Conservation (phyloP, 1,140 invertebrate genomes). For the Periplaneta americana region DNA sequence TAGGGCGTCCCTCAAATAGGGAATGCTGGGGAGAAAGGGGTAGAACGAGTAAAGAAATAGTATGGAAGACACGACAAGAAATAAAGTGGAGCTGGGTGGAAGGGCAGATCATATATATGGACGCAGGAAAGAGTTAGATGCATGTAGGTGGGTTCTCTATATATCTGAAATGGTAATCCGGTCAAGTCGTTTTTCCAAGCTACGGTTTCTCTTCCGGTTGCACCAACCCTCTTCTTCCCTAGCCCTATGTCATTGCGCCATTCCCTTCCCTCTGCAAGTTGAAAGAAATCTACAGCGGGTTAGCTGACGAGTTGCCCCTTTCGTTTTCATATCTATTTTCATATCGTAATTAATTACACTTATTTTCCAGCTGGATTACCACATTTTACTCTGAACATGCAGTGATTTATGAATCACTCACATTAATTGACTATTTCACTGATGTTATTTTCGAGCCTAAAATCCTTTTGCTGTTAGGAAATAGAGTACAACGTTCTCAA, state of each 20-base stretch:
- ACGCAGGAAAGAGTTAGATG: background rate
- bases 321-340: too few species aligned
- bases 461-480: too few species aligned
- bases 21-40: background rate
- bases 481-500: too few species aligned
- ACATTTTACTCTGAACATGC: too few species aligned
- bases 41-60: too few species aligned
- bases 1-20: background rate
- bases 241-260: background rate
- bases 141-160: background rate
- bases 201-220: background rate
- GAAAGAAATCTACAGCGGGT: background rate
- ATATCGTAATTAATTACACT: too few species aligned
- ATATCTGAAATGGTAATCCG: background rate
- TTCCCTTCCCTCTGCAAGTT: background rate
- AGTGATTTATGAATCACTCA: too few species aligned
- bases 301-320: background rate
- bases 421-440: too few species aligned
- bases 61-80: background rate
- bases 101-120: background rate
- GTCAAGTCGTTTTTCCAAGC: background rate
- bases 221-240: background rate
- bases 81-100: background rate
- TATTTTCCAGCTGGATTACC: too few species aligned
- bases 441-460: too few species aligned